A percentile compares a stretch with the other conserved stretches of the same genome.
Conservation (phyloP, 2,797 vertebrate genomes). For the Cyclopterus lumpus region DNA sequence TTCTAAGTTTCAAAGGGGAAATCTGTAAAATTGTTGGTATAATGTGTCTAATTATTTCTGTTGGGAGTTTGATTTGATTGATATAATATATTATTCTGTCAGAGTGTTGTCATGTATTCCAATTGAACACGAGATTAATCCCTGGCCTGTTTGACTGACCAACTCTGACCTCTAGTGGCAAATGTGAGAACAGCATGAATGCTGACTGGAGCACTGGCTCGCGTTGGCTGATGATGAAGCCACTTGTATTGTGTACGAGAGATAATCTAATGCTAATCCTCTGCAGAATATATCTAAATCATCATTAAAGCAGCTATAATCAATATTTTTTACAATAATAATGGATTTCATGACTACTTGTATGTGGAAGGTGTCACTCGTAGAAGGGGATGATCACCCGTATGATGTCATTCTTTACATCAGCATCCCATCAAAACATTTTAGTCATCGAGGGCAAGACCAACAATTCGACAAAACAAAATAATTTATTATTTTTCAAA, state of each 20-base stretch:
- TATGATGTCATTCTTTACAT: background rate
- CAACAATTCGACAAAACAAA: conserved; percentile 61
- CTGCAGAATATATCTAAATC: background rate
- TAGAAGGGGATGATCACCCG: background rate
- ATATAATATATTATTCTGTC: background rate
- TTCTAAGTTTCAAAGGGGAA: background rate
- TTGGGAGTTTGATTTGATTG: background rate
- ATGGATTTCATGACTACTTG: background rate
- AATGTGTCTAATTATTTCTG: background rate
- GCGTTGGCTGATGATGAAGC: background rate
- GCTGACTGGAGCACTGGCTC: background rate
- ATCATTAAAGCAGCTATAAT: background rate
- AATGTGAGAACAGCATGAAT: background rate
- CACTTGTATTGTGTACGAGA: background rate
- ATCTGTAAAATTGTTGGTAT: background rate
- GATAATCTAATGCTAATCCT: background rate
- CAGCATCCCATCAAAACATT: background rate
- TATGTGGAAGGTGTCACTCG: background rate
- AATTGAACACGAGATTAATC: background rate
- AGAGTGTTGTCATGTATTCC: background rate
- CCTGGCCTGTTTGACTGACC: background rate
- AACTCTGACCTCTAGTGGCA: conserved; percentile 48
- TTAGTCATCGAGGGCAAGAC: background rate
- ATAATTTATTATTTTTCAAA: conserved; percentile 77
- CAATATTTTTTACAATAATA: background rate